A percentile compares a stretch with the other conserved stretches of the same genome.
These are phyloP conservation scores for Liasis olivaceus DNA, from an alignment of 2,797 vertebrate species.

Conservation along the genomic window DNA sequence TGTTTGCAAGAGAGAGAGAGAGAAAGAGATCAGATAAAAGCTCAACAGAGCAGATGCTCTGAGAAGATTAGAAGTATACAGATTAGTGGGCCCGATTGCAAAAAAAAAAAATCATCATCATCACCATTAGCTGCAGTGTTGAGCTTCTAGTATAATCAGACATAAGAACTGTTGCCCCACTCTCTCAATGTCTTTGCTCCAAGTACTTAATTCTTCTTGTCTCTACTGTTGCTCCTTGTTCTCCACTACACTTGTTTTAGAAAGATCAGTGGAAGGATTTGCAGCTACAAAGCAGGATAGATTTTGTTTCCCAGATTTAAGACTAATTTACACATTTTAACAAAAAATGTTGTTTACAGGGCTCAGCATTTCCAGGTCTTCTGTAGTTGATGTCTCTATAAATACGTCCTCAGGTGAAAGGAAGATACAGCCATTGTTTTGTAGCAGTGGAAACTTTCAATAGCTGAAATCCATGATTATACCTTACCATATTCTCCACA, in stretches of 20 bases:
- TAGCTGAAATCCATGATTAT: neutral
- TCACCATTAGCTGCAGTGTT: neutral
- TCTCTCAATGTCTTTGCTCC: conserved; percentile 17
- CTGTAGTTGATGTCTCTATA: neutral
- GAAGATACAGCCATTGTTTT: neutral
- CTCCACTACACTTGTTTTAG: conserved; percentile 33
- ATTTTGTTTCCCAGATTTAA: neutral
- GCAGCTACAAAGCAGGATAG: neutral
- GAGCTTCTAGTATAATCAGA: conserved; percentile 43
- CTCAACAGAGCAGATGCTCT: conserved; percentile 60
- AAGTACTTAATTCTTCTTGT: conserved; percentile 41
- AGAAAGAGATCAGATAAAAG: conserved; percentile 70
- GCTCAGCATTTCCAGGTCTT: neutral
- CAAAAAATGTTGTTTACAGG: neutral
- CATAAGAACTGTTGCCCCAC: conserved; percentile 37
- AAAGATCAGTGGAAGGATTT: conserved; percentile 16
- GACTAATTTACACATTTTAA: neutral
- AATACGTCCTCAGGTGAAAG: neutral
- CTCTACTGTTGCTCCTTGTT: conserved; percentile 24
- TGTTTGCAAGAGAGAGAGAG: conserved; percentile 61
- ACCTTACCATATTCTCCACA: neutral
- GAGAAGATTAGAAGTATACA: conserved; percentile 72
- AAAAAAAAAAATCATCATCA: conserved; percentile 48
- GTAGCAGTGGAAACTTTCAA: neutral
- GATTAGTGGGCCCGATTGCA: conserved; percentile 67